Evolutionary conservation across 2,888 invertebrate genomes (phyloP), one percentile per base, ranked within the genome.

Genomic region (Erebia ligea): DNA sequence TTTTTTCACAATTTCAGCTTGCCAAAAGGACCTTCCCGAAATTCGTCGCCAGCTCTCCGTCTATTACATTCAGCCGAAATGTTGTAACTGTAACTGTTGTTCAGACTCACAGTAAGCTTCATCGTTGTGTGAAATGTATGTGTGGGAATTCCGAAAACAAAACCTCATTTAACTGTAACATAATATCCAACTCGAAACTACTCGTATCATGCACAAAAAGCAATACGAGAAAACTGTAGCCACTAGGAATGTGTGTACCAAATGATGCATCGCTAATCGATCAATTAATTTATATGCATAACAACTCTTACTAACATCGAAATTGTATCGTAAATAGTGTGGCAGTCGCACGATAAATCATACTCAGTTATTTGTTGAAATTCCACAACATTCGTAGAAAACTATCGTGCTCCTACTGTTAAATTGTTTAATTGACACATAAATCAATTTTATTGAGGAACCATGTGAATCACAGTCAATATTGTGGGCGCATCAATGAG

Each of bases 221-320:
- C 21, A 64, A 45, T 48, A 11, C 42, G 21, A 54, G 67, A 67
- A 70, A 66, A 19, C 56, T 56, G 2, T 67, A 21, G 40, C 61
- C 48, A 40, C 34, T 64, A 54, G 40, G 65, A 68, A 69, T 67
- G 58, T 69, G 52, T 52, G 58, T 10, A 67, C 25, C 68, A 42
- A 73, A 61, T 65, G 48, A 68, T 61, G 50, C 72, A 68, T 73
- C 50, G 57, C 70, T 62, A 70, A 73, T 68, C 61, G 40, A 57
- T 54, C 42, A 15, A 42, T 57, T 50, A 54, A 61, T 73, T 57
- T 61, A 64, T 25, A 70, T 73, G 42, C 58, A 67, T 50, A 69
- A 54, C 54, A 57, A 67, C 63, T 69, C 34, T 58, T 65, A 42
- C 64, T 64, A 17, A 34, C 40, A 42, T 54, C 19, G 42, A 61